phyloP scores from a whole-genome alignment of 92 coral and sea anemone genomes.

The Phymanthus crucifer region DNA sequence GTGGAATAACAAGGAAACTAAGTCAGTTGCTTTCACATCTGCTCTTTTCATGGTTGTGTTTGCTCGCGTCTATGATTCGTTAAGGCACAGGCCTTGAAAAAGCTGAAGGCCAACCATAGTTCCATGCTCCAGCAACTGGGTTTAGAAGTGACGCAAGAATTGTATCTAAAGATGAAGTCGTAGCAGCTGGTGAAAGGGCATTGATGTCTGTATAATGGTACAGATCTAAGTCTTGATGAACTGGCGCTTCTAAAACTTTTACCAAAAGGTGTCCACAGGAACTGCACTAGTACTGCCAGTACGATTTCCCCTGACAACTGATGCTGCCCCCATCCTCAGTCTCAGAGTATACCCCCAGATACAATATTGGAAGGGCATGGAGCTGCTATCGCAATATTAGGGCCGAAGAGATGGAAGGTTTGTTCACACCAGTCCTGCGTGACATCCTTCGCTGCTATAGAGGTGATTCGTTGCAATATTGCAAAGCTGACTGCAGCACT shows the following conservation, averaged over 20 bases:
- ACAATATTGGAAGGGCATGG: neutral
- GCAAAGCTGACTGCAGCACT: no score
- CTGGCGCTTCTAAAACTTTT: neutral
- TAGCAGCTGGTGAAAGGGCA: constrained; percentile 17
- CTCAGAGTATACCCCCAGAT: constrained; percentile 22
- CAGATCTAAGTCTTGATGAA: constrained; percentile 5
- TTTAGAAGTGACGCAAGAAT: constrained; percentile 6
- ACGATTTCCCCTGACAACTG: constrained; percentile 8
- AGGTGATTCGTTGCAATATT: no score
- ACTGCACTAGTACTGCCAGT: constrained; percentile 11
- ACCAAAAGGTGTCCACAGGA: constrained; percentile 11
- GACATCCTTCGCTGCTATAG: no score
- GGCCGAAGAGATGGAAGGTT: no score
- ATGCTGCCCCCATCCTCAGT: constrained; percentile 18
- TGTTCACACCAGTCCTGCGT: no score
- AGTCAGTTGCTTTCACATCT: constrained; percentile 21
- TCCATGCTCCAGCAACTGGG: constrained; percentile 4
- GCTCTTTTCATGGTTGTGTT: neutral
- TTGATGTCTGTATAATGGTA: constrained; percentile 13
- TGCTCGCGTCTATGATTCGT: no score
- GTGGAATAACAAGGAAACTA: constrained; percentile 34
- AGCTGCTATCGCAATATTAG: neutral
- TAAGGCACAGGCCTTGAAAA: constrained; percentile 5
- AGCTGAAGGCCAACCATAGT: constrained; percentile 11
- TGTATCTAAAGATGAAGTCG: constrained; percentile 15